Conservation (phyloP, 2,113 vertebrate species). For the Aldabrachelys gigantea region DNA sequence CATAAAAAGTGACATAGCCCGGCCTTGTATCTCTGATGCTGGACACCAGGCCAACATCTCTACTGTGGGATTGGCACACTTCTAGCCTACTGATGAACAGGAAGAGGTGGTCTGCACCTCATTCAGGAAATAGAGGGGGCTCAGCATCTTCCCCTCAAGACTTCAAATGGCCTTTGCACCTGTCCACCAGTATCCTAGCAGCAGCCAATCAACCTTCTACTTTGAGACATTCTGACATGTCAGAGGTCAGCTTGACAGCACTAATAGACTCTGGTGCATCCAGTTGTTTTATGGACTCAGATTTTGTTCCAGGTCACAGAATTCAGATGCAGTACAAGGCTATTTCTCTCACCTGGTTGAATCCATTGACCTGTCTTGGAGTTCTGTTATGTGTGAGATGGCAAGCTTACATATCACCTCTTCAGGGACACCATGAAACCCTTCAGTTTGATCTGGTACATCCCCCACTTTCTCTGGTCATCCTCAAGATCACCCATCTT, state of each 20-base stretch:
- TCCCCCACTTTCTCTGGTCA: no score
- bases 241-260: neutral
- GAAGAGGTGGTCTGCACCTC: neutral
- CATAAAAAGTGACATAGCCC: neutral
- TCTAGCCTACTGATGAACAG: neutral
- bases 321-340: neutral
- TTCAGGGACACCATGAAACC: neutral
- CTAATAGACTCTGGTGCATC: neutral
- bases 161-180: no score
- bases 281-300: neutral
- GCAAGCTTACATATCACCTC: neutral
- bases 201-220: neutral
- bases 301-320: neutral
- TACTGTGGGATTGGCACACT: neutral
- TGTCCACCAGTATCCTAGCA: no score
- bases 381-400: neutral
- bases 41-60: neutral
- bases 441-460: no score
- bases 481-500: no score
- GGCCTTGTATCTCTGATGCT: neutral
- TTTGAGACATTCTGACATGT: neutral
- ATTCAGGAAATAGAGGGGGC: neutral
- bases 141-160: neutral
- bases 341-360: neutral
- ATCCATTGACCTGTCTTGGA: neutral